A percentile compares a stretch with the other conserved stretches of the same genome.
Evolutionary conservation across 64 coral and sea anemone genomes (phyloP).

Genomic region (Catalaphyllia jardinei): DNA sequence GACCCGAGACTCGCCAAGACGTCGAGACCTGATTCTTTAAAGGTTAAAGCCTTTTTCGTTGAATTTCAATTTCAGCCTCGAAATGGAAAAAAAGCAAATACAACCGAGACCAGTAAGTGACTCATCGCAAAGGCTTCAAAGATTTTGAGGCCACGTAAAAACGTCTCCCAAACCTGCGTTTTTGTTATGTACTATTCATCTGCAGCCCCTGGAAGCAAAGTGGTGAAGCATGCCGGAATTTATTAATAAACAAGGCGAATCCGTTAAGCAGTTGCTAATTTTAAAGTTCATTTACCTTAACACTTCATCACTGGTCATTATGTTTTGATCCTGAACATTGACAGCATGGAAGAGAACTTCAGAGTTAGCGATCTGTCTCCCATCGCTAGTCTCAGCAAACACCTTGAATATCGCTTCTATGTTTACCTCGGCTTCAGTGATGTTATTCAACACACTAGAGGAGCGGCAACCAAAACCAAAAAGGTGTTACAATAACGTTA

Average conservation of each 20-base stretch:
- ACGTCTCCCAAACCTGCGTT: no score
- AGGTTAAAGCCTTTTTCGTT: no score
- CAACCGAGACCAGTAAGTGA: no score
- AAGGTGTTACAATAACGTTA: neutral
- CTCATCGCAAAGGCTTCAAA: no score
- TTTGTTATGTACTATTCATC: no score
- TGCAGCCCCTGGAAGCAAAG: no score
- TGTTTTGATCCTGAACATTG: conserved; percentile 56
- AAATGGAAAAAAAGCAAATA: no score
- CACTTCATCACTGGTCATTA: conserved; percentile 83
- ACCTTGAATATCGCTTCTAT: conserved; percentile 87
- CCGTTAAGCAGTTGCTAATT: neutral
- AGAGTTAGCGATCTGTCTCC: conserved; percentile 56
- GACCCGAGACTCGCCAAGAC: no score
- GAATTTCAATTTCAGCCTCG: no score
- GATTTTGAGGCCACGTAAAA: no score
- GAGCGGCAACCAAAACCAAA: neutral
- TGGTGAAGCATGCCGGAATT: no score
- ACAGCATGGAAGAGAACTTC: conserved; percentile 89
- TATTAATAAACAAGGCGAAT: neutral
- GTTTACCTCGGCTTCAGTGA: conserved; percentile 83
- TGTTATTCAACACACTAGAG: conserved; percentile 76
- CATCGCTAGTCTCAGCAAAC: conserved; percentile 32
- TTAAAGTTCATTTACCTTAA: conserved; percentile 48
- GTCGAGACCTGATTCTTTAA: no score